Evolutionary conservation across 2,888 invertebrate genomes (phyloP), one percentile per base, ranked within the genome.

Genomic region (Entomobrya multifasciata): DNA sequence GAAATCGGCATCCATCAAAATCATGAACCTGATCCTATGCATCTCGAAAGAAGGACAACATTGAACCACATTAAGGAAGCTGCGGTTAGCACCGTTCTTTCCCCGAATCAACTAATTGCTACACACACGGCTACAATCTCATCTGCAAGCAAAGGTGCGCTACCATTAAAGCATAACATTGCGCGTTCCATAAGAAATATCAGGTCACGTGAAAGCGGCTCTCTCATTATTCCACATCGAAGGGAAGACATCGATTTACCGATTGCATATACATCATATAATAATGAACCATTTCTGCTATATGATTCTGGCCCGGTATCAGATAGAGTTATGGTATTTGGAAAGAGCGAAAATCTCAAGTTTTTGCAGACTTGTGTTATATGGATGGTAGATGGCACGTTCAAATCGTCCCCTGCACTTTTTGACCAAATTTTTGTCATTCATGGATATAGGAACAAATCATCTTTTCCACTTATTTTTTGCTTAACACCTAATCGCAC

Each of bases 331-430:
- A 17, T 78, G 55, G 10, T 55, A 11, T 78, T 78, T 57, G 6
- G 11, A 44, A 78, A 57, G 6, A 10, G 3, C 15, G 20, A 27
- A n/a, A 55, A 41, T 13, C 41, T 78, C 0, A 22, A 60, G 5
- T 44, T 78, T 13, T 44, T 78, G 1, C 6, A 44, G 1, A 60
- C 3, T 13, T 78, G 30, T 27, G 55, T 22, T 17, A 44, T 36
- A 1, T 60, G 78, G 60, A 30, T 60, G 36, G 11, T 17, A 17
- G 78, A 78, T 22, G 77, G 77, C 15, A 78, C 78, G 0, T 78
- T 78, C 44, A 78, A 78, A 78, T 17, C 60, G 15, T 44, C 78
- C 25, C 78, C 78, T n/a, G n/a, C 36, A 1, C 27, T 78, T 20
- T 78, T 78, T 41, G 78, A 78, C 5, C 78, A 78, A 41, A 17